Conservation (phyloP, 2,113 vertebrate genomes). For the Onychostoma macrolepis region DNA sequence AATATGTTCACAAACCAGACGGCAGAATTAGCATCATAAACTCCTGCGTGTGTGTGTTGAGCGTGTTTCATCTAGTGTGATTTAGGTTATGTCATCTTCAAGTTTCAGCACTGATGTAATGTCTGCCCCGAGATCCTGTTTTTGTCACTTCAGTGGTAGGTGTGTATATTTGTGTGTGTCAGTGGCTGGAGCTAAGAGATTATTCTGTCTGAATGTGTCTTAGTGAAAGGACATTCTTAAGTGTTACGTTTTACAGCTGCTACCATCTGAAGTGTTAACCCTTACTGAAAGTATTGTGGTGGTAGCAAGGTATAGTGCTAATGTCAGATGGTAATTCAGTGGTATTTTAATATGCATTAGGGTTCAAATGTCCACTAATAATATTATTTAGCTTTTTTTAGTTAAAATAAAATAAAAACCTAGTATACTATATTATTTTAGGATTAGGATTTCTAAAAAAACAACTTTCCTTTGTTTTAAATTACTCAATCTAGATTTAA, state of each 20-base stretch:
- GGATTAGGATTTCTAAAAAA: too few relatives aligned
- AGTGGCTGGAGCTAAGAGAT: conserved; percentile 16
- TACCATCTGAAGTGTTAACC: background rate
- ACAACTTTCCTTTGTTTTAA: background rate
- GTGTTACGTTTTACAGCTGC: conserved; percentile 14
- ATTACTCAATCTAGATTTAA: too few relatives aligned
- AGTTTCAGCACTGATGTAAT: conserved; percentile 51
- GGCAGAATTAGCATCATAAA: background rate
- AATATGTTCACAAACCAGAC: background rate
- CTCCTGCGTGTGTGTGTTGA: background rate
- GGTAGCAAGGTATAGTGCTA: background rate
- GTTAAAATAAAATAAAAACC: background rate
- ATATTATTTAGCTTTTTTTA: background rate
- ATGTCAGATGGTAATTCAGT: background rate
- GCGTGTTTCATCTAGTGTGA: conserved; percentile 2
- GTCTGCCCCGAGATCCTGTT: conserved; percentile 48
- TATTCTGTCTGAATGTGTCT: conserved; percentile 22
- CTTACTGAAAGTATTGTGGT: background rate
- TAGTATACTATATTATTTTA: background rate
- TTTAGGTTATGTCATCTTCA: conserved; percentile 22
- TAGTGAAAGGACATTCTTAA: conserved; percentile 17
- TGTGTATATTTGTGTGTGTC: conserved; percentile 20
- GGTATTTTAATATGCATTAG: background rate
- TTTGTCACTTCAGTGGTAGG: conserved; percentile 29
- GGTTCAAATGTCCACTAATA: background rate